Evolutionary conservation across 1,140 invertebrate genomes (phyloP).

Genomic region (Plodia interpunctella): DNA sequence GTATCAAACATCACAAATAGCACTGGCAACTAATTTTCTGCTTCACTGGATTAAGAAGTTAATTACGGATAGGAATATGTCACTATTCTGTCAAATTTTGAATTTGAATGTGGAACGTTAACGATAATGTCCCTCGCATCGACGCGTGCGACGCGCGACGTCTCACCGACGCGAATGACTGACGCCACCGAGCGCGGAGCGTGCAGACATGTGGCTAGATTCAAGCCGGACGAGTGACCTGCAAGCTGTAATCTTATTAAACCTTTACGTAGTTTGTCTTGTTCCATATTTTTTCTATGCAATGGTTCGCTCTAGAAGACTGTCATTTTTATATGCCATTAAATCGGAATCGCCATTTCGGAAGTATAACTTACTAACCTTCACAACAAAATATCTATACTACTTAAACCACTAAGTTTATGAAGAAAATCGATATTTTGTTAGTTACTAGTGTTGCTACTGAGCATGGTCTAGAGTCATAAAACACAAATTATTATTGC

Average conservation of each 20-base stretch:
- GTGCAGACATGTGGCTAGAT: conserved; percentile 34
- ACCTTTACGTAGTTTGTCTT: conserved; percentile 20
- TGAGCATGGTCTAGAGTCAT: conserved; percentile 11
- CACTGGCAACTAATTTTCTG: conserved; percentile 10
- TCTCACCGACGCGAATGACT: conserved; percentile 55
- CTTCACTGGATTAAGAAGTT: neutral
- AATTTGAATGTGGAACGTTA: conserved; percentile 42
- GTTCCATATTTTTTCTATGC: conserved; percentile 12
- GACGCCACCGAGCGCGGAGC: conserved; percentile 25
- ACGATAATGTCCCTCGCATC: conserved; percentile 42
- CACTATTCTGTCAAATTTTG: conserved; percentile 31
- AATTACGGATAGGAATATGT: neutral
- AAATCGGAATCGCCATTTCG: neutral
- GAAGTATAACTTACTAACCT: neutral
- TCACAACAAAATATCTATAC: neutral
- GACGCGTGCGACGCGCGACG: conserved; percentile 34
- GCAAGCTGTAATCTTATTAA: conserved; percentile 56
- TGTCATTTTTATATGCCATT: no score
- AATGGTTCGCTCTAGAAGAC: no score
- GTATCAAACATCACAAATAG: conserved; percentile 16
- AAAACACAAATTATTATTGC: conserved; percentile 32
- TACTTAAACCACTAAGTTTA: no score
- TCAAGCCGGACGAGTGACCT: conserved; percentile 39
- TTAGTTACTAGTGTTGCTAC: neutral
- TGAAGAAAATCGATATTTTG: neutral